phyloP scores from a whole-genome alignment of 2,113 vertebrate genomes.

The Spea bombifrons region DNA sequence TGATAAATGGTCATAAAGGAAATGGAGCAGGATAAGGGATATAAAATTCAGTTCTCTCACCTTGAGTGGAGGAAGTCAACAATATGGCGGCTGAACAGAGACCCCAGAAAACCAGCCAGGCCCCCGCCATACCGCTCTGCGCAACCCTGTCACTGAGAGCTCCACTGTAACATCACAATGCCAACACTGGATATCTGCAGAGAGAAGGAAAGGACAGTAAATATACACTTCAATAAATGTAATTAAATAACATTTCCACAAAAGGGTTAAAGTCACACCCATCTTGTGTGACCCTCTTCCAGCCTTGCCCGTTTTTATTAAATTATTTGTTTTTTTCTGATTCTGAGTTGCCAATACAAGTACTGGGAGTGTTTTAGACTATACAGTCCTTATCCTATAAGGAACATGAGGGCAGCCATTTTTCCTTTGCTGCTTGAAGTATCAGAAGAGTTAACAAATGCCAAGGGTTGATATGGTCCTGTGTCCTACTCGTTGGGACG shows the following conservation, averaged over 20 bases:
- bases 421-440: background rate
- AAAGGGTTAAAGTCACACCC: no score
- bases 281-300: no score
- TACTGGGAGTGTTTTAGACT: no score
- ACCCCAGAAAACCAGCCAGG: conserved; percentile 45
- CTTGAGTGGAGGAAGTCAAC: conserved; percentile 44
- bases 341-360: no score
- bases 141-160: conserved; percentile 34
- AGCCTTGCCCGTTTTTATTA: no score
- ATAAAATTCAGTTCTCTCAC: conserved; percentile 10
- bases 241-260: no score
- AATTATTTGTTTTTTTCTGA: no score
- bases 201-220: background rate
- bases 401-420: background rate
- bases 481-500: background rate
- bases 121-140: conserved; percentile 42
- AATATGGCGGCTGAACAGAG: conserved; percentile 46
- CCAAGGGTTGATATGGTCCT: background rate
- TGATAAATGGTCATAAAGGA: background rate
- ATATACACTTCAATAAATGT: background rate
- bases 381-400: no score
- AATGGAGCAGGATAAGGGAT: background rate
- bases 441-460: background rate
- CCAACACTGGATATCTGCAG: conserved; percentile 5
- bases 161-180: conserved; percentile 38